Base-by-base conservation (phyloP, 2,888 invertebrate genomes). In the Blastobasis adustella region DNA sequence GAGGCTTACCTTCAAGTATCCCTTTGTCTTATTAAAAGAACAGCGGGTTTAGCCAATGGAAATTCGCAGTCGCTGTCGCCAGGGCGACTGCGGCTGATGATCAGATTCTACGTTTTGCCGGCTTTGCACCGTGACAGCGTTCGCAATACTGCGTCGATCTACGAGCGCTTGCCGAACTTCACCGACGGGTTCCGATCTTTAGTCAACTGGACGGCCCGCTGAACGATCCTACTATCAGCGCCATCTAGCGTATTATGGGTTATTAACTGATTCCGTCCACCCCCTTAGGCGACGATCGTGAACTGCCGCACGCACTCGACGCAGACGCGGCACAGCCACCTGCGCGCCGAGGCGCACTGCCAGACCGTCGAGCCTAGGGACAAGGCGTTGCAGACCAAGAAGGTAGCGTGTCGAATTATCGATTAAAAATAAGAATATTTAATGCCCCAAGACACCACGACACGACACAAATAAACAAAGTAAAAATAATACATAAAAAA, bases 291-390 rank as follows among this genome's bases (percentile, higher is more conserved):
- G 0, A 83, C 85, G 47, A 86, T 94, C 61, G 88, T 91, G 4
- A 90, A 90, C 55, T 90, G 91, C 58, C 73, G 79, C 41, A 95
- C 95, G 0, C 91, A 90, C 61, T 92, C 93, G 6, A 92, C 92
- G 0, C 95, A 95, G 79, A 95, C 95, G 0, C 60, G 87, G 55
- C 89, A 91, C 64, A 93, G 93, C 51, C 90, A 92, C 65, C 89
- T 92, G 55, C 86, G 92, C 46, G 84, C 89, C 6, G 91, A 91
- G 60, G 88, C 90, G 47, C 89, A 90, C 39, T 89, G 91, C 9
- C 94, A 95, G 79, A 93, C 93, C 0, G 58, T 86, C 58, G 71
- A 89, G 66, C 65, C 77, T 9, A 57, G 85, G 3, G 78, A 87
- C 66, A 79, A 83, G 54, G 58, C 69, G 1, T 56, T 69, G 5